Evolutionary conservation across 2,113 vertebrate species (phyloP), one percentile per base, ranked within the genome.

Genomic region (Odocoileus virginianus): DNA sequence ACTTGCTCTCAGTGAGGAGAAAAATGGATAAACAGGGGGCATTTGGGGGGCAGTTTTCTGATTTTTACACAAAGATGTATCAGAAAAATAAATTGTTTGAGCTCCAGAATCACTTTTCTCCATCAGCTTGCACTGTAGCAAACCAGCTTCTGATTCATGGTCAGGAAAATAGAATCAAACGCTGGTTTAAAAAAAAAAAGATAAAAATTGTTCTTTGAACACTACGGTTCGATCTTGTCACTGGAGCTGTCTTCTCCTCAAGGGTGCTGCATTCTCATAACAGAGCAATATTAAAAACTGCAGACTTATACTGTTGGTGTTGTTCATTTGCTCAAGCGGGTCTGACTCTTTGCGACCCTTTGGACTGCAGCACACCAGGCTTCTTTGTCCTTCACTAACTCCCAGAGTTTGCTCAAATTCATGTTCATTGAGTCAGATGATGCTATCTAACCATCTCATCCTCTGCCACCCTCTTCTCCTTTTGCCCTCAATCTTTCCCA

Each of bases 271-370:
- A 0, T 54, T 88, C 16, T 2, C 36, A 21, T 23, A 84, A 36
- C 10, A 81, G 33, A 45, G 7, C 4, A 17, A 19, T 50, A 50
- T 36, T 13, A 33, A 85, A 95, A 16, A 23, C 1, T 52, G 64
- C 47, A n/a, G 76, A 23, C 11, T 23, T 19, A 47, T 60, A 16
- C 45, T 19, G 55, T 6, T 2, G 2, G 4, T 23, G 36, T 0
- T 7, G 71, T 23, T 76, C 36, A 13, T 5, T 1, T 13, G 36
- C 5, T 43, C 36, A 14, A 1, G 25, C 71, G 3, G 1, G 11
- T 25, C 11, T 0, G 11, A 43, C 36, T 76, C 71, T 71, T 36
- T 23, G 71, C 0, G 2, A 25, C 21, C 6, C 21, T 3, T 2
- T 25, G 21, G 36, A 36, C 67, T 40, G 67, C 10, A 74, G 36